Conservation (phyloP, 2,888 invertebrate species). For the Temnothorax unifasciatus region DNA sequence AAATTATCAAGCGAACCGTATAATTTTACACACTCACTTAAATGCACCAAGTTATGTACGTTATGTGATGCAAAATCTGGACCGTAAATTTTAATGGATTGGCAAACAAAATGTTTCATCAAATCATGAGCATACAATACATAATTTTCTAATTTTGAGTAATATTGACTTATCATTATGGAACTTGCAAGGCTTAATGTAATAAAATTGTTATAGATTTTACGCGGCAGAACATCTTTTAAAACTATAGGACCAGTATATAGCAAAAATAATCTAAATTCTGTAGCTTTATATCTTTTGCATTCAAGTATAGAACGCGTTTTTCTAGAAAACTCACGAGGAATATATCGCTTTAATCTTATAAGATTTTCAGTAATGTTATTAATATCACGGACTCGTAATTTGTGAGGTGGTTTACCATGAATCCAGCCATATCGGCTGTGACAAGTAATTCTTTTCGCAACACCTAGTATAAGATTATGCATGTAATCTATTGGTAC, state of each 20-base stretch:
- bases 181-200: background rate
- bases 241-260: background rate
- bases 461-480: background rate
- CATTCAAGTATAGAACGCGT: constrained; percentile 6
- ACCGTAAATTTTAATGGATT: constrained; percentile 11
- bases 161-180: background rate
- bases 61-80: constrained; percentile 6
- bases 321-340: constrained; percentile 16
- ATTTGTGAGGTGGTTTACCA: background rate
- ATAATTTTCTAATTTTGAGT: constrained; percentile 9
- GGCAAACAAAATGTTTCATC: constrained; percentile 1
- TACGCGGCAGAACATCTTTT: background rate
- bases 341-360: background rate
- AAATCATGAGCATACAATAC: constrained; percentile 11
- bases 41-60: constrained; percentile 1
- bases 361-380: constrained; percentile 4
- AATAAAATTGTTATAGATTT: constrained; percentile 31
- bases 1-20: constrained; percentile 4
- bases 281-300: constrained; percentile 30
- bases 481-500: constrained; percentile 8
- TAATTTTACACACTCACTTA: constrained; percentile 20
- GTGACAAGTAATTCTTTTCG: background rate
- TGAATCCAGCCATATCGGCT: background rate
- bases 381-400: constrained; percentile 1
- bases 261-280: background rate